These are phyloP conservation scores for Oceanodroma leucorhoa DNA, from an alignment of 2,797 vertebrate genomes.

Conservation along the genomic window DNA sequence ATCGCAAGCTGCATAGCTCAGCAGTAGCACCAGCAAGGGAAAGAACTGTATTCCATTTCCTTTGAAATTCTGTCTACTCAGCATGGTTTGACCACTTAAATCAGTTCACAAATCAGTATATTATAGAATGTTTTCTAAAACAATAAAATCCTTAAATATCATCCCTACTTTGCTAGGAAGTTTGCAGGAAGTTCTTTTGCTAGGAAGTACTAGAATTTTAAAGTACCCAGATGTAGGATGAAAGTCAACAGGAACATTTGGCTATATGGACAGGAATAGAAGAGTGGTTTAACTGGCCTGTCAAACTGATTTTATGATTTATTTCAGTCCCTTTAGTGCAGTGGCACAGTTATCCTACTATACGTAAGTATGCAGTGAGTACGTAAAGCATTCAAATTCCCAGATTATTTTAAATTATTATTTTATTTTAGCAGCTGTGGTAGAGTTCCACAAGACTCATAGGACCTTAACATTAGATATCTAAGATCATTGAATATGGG, in stretches of 20 bases:
- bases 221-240: neutral
- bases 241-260: neutral
- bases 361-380: neutral
- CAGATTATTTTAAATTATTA: neutral
- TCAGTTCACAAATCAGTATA: neutral
- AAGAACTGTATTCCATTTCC: neutral
- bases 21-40: neutral
- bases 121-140: neutral
- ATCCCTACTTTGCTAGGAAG: neutral
- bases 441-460: neutral
- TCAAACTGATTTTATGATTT: neutral
- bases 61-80: neutral
- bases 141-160: neutral
- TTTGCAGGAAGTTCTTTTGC: neutral
- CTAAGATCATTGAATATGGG: neutral
- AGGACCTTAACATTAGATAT: neutral
- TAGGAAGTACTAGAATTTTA: neutral
- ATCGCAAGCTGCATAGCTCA: neutral
- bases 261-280: neutral
- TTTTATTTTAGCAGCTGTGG: neutral
- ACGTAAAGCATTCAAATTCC: neutral
- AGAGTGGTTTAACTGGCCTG: neutral
- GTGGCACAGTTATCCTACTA: neutral
- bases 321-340: neutral
- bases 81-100: neutral